Evolutionary conservation across 1,140 invertebrate species (phyloP).

Genomic region (Bombus fervidus): DNA sequence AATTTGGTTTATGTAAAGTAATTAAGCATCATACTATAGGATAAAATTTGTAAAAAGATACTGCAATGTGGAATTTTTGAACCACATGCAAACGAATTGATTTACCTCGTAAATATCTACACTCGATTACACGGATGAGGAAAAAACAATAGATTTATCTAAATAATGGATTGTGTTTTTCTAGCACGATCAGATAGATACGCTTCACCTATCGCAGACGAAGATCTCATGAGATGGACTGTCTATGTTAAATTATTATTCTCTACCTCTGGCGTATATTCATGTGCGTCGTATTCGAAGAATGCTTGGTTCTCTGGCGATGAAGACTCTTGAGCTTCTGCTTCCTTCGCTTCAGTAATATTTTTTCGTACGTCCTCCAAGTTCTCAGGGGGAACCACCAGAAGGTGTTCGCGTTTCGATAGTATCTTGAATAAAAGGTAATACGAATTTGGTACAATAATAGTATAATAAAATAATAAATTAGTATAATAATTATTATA

Average conservation of each 20-base stretch:
- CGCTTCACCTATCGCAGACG: neutral
- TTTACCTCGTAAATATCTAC: too few species aligned
- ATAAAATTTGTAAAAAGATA: neutral
- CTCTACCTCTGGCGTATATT: constrained; percentile 29
- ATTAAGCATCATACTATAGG: neutral
- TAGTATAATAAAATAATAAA: neutral
- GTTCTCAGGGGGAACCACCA: constrained; percentile 67
- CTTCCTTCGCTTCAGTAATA: constrained; percentile 48
- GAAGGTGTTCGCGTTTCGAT: constrained; percentile 71
- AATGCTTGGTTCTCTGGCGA: constrained; percentile 1
- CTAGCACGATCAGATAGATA: neutral
- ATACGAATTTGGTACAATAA: neutral
- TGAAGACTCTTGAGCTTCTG: constrained; percentile 21
- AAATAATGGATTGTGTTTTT: neutral
- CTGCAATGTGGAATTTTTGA: neutral
- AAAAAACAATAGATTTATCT: neutral
- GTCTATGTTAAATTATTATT: constrained; percentile 18
- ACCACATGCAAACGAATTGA: neutral
- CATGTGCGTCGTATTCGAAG: neutral
- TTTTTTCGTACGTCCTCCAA: constrained; percentile 64
- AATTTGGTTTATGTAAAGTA: neutral
- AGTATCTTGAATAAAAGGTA: constrained; percentile 65
- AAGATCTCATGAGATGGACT: constrained; percentile 11
- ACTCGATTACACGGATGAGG: neutral
- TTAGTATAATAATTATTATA: neutral